Percentiles rank a stretch among this genome's conserved stretches.
Evolutionary conservation across 2,113 vertebrate species (phyloP).

Genomic region (Pterophyllum scalare): DNA sequence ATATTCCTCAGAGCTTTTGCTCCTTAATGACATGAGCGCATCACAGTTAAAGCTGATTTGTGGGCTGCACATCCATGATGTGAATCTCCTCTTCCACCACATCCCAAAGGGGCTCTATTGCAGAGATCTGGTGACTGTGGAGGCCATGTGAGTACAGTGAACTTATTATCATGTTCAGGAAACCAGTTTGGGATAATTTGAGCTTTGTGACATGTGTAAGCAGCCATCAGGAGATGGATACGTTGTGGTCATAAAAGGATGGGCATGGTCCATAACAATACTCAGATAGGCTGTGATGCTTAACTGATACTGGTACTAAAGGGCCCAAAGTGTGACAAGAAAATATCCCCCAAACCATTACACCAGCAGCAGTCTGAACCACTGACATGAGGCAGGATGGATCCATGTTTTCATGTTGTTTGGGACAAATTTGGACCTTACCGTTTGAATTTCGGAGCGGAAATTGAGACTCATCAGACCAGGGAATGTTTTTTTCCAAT

Average conservation of each 20-base stretch:
- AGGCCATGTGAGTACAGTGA: not conserved
- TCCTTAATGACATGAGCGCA: not conserved
- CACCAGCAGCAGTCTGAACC: too few species aligned
- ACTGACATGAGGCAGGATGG: too few species aligned
- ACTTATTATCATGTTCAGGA: not conserved
- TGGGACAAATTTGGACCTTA: rapidly evolving
- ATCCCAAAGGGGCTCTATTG: not conserved
- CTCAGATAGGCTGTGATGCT: not conserved
- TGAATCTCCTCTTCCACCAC: not conserved
- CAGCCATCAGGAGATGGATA: not conserved
- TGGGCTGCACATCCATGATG: not conserved
- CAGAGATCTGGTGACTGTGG: not conserved
- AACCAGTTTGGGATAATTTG: too few species aligned
- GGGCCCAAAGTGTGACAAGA: not conserved
- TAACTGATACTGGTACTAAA: not conserved
- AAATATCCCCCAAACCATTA: too few species aligned
- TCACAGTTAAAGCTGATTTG: not conserved
- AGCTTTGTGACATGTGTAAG: not conserved
- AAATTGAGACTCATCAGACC: not conserved
- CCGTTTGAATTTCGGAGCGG: not conserved
- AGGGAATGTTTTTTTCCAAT: not conserved
- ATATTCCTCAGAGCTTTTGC: not conserved
- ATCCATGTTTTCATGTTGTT: too few species aligned
- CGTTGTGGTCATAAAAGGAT: not conserved
- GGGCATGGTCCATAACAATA: not conserved